phyloP scores from a whole-genome alignment of 2,113 vertebrate genomes.

The Equus quagga region DNA sequence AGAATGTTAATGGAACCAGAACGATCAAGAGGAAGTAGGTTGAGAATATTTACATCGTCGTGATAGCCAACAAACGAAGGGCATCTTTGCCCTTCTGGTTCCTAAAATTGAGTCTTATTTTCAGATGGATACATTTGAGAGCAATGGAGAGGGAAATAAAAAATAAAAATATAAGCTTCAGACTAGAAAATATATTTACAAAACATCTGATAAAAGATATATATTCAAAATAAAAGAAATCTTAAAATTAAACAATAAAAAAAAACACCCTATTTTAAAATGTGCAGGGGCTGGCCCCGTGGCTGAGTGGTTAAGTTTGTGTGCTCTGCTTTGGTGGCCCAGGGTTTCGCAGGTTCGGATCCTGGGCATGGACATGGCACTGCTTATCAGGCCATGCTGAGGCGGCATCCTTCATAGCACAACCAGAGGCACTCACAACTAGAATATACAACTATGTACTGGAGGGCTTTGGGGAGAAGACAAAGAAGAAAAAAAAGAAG shows the following conservation, averaged over 20 bases:
- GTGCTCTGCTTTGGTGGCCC: no score
- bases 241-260: not conserved
- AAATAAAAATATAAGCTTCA: not conserved
- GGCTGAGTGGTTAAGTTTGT: no score
- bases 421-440: no score
- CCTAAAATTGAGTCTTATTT: not conserved
- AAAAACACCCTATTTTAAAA: not conserved
- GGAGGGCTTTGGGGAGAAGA: no score
- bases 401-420: no score
- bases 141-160: not conserved
- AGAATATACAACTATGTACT: no score
- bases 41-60: not conserved
- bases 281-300: not conserved
- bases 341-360: no score
- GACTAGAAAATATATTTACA: not conserved
- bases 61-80: not conserved
- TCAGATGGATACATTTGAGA: not conserved
- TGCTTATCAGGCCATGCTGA: no score
- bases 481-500: no score
- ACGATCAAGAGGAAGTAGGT: not conserved
- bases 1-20: not conserved
- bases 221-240: not conserved
- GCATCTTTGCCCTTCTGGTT: not conserved
- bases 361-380: no score
- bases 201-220: not conserved